These are phyloP conservation scores for Nasonia longicornis DNA, from an alignment of 1,140 invertebrate species.

Conservation along the genomic window DNA sequence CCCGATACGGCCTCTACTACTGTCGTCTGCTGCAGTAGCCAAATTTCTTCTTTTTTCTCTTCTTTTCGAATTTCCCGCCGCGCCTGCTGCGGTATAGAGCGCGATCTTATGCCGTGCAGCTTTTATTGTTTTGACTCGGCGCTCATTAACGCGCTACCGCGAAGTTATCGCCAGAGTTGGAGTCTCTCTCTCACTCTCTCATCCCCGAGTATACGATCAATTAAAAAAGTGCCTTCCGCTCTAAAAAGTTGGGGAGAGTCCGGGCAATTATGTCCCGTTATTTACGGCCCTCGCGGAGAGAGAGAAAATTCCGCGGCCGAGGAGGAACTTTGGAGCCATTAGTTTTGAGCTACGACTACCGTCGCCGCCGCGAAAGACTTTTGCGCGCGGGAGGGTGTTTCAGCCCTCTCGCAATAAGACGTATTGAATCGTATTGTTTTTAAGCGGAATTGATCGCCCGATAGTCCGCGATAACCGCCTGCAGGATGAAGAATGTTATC, in stretches of 20 bases:
- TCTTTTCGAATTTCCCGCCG: not conserved
- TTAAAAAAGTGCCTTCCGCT: conserved; percentile 1
- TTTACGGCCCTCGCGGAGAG: not conserved
- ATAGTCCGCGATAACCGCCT: too few species aligned
- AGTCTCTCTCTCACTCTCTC: not conserved
- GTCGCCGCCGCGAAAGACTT: not conserved
- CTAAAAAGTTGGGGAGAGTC: not conserved
- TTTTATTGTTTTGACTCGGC: not conserved
- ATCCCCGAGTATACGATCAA: not conserved
- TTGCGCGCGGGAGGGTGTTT: not conserved
- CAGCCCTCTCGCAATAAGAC: not conserved
- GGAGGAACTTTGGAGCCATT: not conserved
- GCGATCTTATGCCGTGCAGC: not conserved
- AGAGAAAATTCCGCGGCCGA: not conserved
- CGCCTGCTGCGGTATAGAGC: not conserved
- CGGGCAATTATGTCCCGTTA: not conserved
- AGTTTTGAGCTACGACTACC: not conserved
- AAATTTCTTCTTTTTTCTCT: not conserved
- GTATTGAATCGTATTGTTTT: not conserved
- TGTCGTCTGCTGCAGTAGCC: not conserved
- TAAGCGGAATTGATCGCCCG: not conserved
- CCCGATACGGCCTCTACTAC: too few species aligned
- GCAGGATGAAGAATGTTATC: too few species aligned
- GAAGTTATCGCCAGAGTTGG: not conserved
- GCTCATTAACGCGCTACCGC: not conserved